Evolutionary conservation across 1,140 invertebrate genomes (phyloP).

Genomic region (Alviniconcha marisindica): DNA sequence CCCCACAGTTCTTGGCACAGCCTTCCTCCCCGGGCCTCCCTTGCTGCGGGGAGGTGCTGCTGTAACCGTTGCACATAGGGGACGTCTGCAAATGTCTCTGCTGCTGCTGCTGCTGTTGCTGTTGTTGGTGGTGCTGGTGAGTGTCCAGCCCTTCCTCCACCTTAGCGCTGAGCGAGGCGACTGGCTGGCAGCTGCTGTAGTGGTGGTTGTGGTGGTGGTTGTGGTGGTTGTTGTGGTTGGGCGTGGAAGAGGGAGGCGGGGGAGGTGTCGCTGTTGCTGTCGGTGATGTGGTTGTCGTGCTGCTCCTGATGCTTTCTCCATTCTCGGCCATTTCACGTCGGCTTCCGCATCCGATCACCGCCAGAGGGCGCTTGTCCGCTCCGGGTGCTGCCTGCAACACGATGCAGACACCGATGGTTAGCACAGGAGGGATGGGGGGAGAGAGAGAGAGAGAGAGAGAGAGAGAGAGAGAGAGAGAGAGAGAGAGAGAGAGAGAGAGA

Average conservation of each 20-base stretch:
- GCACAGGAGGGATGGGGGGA: too few species aligned
- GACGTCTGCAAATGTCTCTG: background rate
- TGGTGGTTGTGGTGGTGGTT: background rate
- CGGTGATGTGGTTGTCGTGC: background rate
- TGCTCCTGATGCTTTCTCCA: background rate
- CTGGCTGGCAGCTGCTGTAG: background rate
- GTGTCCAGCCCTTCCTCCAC: too few species aligned
- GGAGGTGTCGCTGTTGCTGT: background rate
- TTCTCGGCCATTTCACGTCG: conserved; percentile 11
- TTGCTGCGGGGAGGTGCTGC: background rate
- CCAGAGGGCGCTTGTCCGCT: background rate
- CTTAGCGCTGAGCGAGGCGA: too few species aligned
- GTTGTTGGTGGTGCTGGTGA: background rate
- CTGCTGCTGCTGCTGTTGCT: background rate
- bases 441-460: too few species aligned
- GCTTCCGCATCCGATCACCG: background rate
- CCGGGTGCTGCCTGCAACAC: background rate
- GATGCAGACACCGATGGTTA: too few species aligned
- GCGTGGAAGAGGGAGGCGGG: background rate
- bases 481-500: too few species aligned
- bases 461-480: too few species aligned
- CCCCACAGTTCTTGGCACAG: background rate
- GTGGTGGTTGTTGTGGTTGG: background rate
- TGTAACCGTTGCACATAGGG: background rate
- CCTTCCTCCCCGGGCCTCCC: background rate